These are phyloP conservation scores for Aphodius sticticus DNA, from an alignment of 2,888 invertebrate genomes.

Conservation along the genomic window DNA sequence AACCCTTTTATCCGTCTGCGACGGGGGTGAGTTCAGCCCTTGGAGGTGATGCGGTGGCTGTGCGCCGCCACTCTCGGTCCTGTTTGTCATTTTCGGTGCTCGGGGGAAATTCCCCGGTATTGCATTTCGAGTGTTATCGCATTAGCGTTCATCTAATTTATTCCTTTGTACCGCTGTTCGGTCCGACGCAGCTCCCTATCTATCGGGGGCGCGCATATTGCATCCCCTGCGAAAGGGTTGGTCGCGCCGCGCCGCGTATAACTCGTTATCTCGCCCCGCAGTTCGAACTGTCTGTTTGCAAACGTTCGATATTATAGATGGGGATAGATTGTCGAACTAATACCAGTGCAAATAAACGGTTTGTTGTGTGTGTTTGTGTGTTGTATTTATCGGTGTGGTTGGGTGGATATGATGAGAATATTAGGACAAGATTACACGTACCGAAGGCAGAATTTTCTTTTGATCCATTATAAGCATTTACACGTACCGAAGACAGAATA, in stretches of 20 bases:
- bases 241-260: neutral
- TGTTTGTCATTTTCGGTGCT: constrained; percentile 47
- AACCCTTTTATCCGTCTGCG: neutral
- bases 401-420: too few species aligned
- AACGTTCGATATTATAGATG: neutral
- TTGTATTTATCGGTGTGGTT: too few species aligned
- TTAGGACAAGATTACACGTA: too few species aligned
- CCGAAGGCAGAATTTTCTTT: too few species aligned
- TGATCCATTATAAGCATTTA: too few species aligned
- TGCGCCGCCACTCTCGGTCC: constrained; percentile 27
- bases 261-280: neutral
- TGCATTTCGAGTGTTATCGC: constrained; percentile 47
- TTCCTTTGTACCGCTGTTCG: constrained; percentile 40
- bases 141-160: constrained; percentile 48
- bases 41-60: neutral
- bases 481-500: too few species aligned
- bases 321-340: neutral
- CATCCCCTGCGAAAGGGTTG: neutral
- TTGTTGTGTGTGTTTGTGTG: too few species aligned
- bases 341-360: too few species aligned
- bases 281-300: neutral
- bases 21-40: neutral
- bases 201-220: neutral
- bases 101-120: constrained; percentile 46
- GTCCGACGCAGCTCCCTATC: neutral